These are phyloP conservation scores for Phytoseiulus persimilis DNA, from an alignment of 2,888 invertebrate genomes.

Conservation along the genomic window DNA sequence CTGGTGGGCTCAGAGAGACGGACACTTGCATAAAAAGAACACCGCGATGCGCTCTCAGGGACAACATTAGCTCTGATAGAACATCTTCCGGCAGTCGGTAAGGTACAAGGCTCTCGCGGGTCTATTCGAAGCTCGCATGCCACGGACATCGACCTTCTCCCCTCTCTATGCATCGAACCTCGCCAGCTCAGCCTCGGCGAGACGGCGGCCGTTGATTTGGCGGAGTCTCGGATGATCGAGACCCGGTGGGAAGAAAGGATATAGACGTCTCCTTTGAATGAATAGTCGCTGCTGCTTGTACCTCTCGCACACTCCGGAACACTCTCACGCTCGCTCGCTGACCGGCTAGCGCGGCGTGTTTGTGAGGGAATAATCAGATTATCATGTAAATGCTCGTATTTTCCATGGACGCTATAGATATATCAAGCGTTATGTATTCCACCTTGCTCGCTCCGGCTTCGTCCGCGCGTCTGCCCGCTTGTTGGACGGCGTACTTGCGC, in stretches of 20 bases:
- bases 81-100: neutral
- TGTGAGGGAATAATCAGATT: slow-evolving; percentile 18
- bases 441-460: neutral
- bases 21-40: neutral
- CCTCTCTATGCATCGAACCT: neutral
- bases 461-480: neutral
- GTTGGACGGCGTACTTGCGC: neutral
- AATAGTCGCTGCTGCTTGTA: neutral
- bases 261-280: neutral
- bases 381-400: slow-evolving; percentile 34
- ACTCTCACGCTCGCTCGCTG: neutral
- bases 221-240: neutral
- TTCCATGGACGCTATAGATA: neutral
- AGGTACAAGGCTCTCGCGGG: neutral
- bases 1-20: neutral
- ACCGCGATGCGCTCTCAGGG: neutral
- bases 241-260: neutral
- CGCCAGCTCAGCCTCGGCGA: neutral
- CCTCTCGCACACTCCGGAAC: neutral
- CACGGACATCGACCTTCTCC: neutral
- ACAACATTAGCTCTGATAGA: neutral
- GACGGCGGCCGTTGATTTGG: no score
- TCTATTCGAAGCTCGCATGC: neutral
- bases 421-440: slow-evolving; percentile 33
- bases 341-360: neutral